Evolutionary conservation across 1,140 invertebrate species (phyloP).

Genomic region (Microplitis demolitor): DNA sequence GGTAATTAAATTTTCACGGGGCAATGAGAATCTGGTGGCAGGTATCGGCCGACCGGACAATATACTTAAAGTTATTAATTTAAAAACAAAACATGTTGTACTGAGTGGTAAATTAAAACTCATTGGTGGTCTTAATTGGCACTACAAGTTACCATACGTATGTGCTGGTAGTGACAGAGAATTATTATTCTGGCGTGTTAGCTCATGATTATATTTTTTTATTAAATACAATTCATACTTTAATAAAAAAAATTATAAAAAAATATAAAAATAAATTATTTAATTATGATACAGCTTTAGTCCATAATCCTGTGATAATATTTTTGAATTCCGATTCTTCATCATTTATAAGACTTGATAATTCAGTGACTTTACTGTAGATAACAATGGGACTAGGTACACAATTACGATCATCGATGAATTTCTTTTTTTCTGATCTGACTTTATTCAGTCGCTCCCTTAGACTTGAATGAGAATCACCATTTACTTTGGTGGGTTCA

Average conservation of each 20-base stretch:
- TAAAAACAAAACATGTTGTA: slow-evolving; percentile 63
- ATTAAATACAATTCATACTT: slow-evolving; percentile 10
- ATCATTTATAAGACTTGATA: slow-evolving; percentile 39
- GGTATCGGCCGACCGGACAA: slow-evolving; percentile 67
- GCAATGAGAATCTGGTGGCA: slow-evolving; percentile 65
- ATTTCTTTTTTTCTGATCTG: slow-evolving; percentile 40
- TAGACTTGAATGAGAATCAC: slow-evolving; percentile 24
- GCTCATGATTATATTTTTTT: slow-evolving; percentile 51
- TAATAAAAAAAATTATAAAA: neutral
- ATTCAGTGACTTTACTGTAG: slow-evolving; percentile 40
- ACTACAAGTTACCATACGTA: slow-evolving; percentile 67
- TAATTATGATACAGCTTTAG: neutral
- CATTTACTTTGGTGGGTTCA: neutral
- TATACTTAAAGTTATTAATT: slow-evolving; percentile 66
- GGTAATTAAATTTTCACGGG: slow-evolving; percentile 61
- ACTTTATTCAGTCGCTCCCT: slow-evolving; percentile 40
- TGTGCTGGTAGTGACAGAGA: slow-evolving; percentile 68
- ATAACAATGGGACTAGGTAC: slow-evolving; percentile 46
- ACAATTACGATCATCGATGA: slow-evolving; percentile 40
- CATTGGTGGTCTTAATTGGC: slow-evolving; percentile 67
- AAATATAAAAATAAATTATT: too few relatives aligned
- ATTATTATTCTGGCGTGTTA: slow-evolving; percentile 69
- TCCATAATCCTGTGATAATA: neutral
- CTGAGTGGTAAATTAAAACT: slow-evolving; percentile 62
- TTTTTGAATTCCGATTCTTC: slow-evolving; percentile 12